phyloP scores from a whole-genome alignment of 2,888 invertebrate genomes.

The Pogonocherus hispidulus region DNA sequence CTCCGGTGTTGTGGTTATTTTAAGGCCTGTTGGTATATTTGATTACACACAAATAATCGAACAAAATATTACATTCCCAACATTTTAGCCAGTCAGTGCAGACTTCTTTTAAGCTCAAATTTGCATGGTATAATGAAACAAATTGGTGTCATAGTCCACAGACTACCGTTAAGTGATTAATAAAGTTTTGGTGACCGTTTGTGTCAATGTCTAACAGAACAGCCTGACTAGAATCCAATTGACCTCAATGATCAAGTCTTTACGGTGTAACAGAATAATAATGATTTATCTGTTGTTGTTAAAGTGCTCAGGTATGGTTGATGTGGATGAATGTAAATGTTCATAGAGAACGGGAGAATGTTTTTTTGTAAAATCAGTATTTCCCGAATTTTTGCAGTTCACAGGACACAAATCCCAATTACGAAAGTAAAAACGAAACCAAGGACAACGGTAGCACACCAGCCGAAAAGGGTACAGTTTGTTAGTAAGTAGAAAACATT shows the following conservation, averaged over 20 bases:
- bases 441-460: constrained; percentile 76
- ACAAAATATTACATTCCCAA: neutral
- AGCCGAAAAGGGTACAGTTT: constrained; percentile 92
- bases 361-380: neutral
- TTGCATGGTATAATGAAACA: too few species aligned
- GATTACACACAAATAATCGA: neutral
- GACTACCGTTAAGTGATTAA: too few species aligned
- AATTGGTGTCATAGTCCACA: too few species aligned
- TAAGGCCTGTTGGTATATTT: neutral
- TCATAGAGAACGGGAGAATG: neutral
- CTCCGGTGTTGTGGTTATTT: constrained; percentile 3
- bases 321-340: neutral
- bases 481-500: constrained; percentile 82
- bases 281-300: neutral
- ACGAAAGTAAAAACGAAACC: constrained; percentile 87
- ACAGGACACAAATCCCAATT: constrained; percentile 76
- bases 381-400: constrained; percentile 60
- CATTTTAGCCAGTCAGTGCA: neutral
- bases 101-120: neutral
- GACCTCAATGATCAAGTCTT: neutral
- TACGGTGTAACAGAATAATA: neutral
- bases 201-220: too few species aligned
- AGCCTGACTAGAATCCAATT: neutral
- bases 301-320: neutral
- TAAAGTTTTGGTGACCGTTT: too few species aligned